phyloP scores from a whole-genome alignment of 2,888 invertebrate species.

The Hypselothyrea guttata region DNA sequence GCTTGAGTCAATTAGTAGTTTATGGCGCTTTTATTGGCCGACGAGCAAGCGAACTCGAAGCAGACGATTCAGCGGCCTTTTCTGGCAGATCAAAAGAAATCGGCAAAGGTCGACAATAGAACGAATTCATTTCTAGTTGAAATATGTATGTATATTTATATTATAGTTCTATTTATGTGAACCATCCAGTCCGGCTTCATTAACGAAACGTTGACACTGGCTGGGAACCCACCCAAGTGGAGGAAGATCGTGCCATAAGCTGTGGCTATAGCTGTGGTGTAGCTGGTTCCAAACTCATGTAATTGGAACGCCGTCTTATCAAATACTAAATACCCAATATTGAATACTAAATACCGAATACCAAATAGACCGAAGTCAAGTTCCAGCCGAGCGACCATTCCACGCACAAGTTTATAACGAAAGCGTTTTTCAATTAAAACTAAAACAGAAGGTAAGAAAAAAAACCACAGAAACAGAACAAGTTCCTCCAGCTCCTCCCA shows the following conservation, averaged over 20 bases:
- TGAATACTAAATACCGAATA: constrained; percentile 8
- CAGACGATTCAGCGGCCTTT: constrained; percentile 27
- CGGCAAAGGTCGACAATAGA: constrained; percentile 20
- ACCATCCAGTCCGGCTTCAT: neutral
- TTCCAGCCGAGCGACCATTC: constrained; percentile 55
- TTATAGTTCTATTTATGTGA: constrained; percentile 38
- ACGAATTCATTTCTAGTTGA: constrained; percentile 17
- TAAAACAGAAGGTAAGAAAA: constrained; percentile 55
- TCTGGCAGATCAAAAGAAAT: constrained; percentile 38
- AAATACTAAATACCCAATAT: constrained; percentile 50
- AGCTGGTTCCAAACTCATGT: constrained; percentile 54
- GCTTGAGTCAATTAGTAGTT: constrained; percentile 74
- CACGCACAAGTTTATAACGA: constrained; percentile 65
- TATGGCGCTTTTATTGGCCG: constrained; percentile 65
- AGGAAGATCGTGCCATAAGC: constrained; percentile 6
- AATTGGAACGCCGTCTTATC: constrained; percentile 74
- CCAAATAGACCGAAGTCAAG: constrained; percentile 29
- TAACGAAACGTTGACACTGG: constrained; percentile 62
- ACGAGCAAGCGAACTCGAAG: neutral
- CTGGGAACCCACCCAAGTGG: constrained; percentile 73
- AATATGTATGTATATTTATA: constrained; percentile 46
- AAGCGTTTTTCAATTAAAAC: constrained; percentile 75
- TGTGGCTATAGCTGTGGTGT: too few species aligned
- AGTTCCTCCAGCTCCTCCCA: constrained; percentile 38
- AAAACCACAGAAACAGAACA: constrained; percentile 41